Evolutionary conservation across 2,888 invertebrate genomes (phyloP), one percentile per base, ranked within the genome.

Genomic region (Stenodema calcarata): DNA sequence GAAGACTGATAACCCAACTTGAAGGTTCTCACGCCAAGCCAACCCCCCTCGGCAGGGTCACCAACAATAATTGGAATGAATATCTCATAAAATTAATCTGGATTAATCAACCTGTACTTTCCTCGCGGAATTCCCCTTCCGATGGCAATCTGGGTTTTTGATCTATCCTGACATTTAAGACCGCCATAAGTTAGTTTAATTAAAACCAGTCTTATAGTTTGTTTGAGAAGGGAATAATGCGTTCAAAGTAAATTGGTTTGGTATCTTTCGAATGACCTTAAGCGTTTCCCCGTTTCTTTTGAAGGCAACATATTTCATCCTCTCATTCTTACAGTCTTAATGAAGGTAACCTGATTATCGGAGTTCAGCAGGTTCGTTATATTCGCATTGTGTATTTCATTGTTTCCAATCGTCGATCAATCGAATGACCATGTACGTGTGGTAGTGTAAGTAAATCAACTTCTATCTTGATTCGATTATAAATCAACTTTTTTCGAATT

Each of bases 51-150:
- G 12, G 0, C 75, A 16, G 23, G 23, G 18, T n/a, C 75, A 75
- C 42, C 14, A 16, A n/a, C 75, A 75, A 75, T 75, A 75, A 75
- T 75, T 75, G 75, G 75, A 75, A 75, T 75, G 35, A 75, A 62
- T 62, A 62, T 75, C 35, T 75, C 18, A 75, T n/a, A 42, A 75
- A 75, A 75, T 16, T 75, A 75, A 75, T 75, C 75, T 75, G 75
- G 75, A 30, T 75, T 30, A 75, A 75, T 75, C 42, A 41, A 75
- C 75, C 42, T 35, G 75, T 16, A 16, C 35, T 75, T 75, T 75
- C 75, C 18, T 35, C 35, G 75, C 75, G 35, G 11, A 27, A 35
- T 35, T 3, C n/a, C 62, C 62, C 62, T 62, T 27, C 7, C 73
- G 75, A 75, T 75, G 7, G 35, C 18, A 30, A 75, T 75, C 75